A percentile compares a stretch with the other conserved stretches of the same genome.
Conservation (phyloP, 2,888 invertebrate species). For the Hyposoter dolosus region DNA sequence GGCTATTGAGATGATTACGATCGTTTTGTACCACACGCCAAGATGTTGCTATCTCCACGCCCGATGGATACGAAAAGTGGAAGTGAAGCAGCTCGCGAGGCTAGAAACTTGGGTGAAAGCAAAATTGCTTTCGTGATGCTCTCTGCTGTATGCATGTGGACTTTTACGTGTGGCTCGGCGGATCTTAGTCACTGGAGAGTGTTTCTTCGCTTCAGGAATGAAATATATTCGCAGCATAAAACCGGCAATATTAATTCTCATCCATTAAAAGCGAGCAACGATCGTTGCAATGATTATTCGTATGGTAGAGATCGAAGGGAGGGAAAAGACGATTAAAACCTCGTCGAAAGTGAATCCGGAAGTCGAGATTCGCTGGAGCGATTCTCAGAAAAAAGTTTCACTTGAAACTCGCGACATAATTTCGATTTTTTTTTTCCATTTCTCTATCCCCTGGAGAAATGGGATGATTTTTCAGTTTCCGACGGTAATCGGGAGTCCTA, state of each 20-base stretch:
- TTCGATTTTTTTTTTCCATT: slow-evolving; percentile 5
- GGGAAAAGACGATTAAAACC: slow-evolving; percentile 44
- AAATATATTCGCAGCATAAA: slow-evolving; percentile 4
- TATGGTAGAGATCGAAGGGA: slow-evolving; percentile 21
- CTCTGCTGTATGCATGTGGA: background rate
- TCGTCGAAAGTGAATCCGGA: slow-evolving; percentile 67
- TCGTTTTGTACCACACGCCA: slow-evolving; percentile 43
- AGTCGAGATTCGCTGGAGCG: slow-evolving; percentile 48
- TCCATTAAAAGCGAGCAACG: slow-evolving; percentile 22
- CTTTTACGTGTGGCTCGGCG: background rate
- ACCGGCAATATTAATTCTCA: slow-evolving; percentile 1
- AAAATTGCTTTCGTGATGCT: slow-evolving; percentile 77
- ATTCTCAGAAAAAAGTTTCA: slow-evolving; percentile 39
- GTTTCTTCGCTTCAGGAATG: slow-evolving; percentile 7
- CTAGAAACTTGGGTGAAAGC: slow-evolving; percentile 80
- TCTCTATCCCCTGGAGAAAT: background rate
- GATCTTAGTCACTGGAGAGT: slow-evolving; percentile 15
- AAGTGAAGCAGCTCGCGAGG: slow-evolving; percentile 58
- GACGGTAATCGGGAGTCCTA: too few species aligned
- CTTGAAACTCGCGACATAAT: slow-evolving; percentile 26
- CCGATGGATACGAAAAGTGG: slow-evolving; percentile 69
- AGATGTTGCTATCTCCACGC: slow-evolving; percentile 61
- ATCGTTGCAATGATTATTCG: slow-evolving; percentile 24
- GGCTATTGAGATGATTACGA: slow-evolving; percentile 48
- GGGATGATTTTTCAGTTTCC: background rate